Base-by-base conservation (phyloP, 2,888 invertebrate species). In the Lysandra coridon region DNA sequence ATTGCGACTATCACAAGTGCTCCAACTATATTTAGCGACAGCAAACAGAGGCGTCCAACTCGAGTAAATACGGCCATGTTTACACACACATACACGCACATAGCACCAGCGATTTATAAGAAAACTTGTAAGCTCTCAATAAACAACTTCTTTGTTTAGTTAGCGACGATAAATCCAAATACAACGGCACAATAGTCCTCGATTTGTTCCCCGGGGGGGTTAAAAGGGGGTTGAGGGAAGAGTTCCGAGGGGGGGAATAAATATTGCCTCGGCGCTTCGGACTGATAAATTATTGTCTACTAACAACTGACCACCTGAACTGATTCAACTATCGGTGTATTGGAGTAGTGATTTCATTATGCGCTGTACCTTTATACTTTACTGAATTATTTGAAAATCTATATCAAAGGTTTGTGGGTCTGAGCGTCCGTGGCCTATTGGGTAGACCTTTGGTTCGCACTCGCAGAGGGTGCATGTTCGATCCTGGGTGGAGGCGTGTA, bases 41-140 rank as follows among this genome's bases (percentile, higher is more conserved):
- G 12, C 69, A 69, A 69, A 69, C 69, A 69, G 69, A 69, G 33
- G 33, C 69, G 14, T 33, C 14, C 5, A 17, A 17, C 69, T 69
- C 17, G 69, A 33, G 69, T 37, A 69, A 33, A 69, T 14, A 64
- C 30, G 12, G 33, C 37, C 33, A 5, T 69, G 33, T 69, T 69
- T 69, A 33, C 17, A 33, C 69, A 37, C 69, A 69, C 33, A 17
- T 14, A 69, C 30, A 30, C 30, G 7, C 64, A 30, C 64, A 64
- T 10, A 10, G 12, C 30, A 69, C 64, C 69, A 69, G 5, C 33
- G 75, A 75, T 75, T 75, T 44, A 75, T 49, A 75, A 75, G 49
- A 75, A 75, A 75, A 75, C 75, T 75, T 75, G 49, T 23, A 23
- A 49, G 44, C 75, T 49, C 74, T 44, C 37, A 69, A 69, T 69